phyloP scores from a whole-genome alignment of 2,797 vertebrate genomes.

The Mus caroli region DNA sequence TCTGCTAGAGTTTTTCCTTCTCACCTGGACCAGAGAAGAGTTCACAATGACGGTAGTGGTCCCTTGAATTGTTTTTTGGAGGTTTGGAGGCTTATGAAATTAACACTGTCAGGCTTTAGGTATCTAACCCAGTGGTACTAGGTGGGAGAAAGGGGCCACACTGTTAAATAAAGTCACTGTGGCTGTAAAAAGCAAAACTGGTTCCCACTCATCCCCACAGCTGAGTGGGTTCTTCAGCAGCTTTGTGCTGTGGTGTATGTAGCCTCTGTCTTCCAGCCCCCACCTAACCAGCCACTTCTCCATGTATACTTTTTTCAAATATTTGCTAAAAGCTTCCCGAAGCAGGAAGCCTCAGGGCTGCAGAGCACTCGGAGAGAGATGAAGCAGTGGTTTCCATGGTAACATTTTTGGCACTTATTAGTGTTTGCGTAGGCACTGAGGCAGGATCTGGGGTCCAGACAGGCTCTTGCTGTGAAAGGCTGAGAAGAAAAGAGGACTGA shows the following conservation, averaged over 20 bases:
- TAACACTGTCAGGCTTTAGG: background rate
- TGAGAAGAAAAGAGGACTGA: slow-evolving; percentile 19
- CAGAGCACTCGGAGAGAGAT: slow-evolving; percentile 63
- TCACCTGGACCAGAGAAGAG: background rate
- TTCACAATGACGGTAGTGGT: background rate
- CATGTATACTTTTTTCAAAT: slow-evolving; percentile 70
- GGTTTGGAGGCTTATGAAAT: background rate
- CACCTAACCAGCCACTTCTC: background rate
- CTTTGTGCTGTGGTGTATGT: background rate
- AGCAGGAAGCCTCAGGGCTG: slow-evolving; percentile 61
- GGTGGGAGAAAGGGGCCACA: background rate
- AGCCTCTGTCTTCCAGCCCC: slow-evolving; percentile 33
- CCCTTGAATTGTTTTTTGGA: background rate
- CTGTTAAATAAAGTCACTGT: slow-evolving; percentile 34
- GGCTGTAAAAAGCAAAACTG: slow-evolving; percentile 38
- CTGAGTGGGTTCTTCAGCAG: background rate
- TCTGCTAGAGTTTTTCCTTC: slow-evolving; percentile 10
- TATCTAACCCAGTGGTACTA: background rate
- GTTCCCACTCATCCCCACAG: background rate
- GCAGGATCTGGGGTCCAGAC: slow-evolving; percentile 64
- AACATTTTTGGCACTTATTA: slow-evolving; percentile 74
- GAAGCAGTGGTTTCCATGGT: slow-evolving; percentile 76
- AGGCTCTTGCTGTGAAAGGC: slow-evolving; percentile 47
- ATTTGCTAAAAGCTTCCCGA: slow-evolving; percentile 78
- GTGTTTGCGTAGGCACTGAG: slow-evolving; percentile 70